Percentiles rank a stretch among this genome's conserved stretches.
Evolutionary conservation across 2,797 vertebrate species (phyloP).

Genomic region (Chelon auratus): DNA sequence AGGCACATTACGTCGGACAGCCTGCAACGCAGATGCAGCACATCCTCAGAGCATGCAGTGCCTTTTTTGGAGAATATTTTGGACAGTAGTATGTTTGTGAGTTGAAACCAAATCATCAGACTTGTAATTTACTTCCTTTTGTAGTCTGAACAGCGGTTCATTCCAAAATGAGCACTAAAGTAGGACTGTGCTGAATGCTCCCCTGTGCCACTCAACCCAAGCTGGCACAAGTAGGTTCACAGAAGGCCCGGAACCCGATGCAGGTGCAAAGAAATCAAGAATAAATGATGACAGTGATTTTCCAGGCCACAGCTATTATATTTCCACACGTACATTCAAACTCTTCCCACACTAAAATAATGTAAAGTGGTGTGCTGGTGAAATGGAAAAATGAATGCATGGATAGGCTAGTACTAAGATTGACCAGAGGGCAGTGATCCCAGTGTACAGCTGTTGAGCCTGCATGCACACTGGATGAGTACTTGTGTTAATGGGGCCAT

Average conservation of each 20-base stretch:
- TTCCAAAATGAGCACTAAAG: constrained; percentile 12
- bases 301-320: neutral
- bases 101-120: neutral
- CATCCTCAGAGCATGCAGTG: no score
- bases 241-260: neutral
- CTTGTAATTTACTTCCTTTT: neutral
- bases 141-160: constrained; percentile 13
- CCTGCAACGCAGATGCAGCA: no score
- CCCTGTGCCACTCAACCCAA: neutral
- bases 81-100: neutral
- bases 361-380: neutral
- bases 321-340: neutral
- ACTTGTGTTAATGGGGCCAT: constrained; percentile 11
- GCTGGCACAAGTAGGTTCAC: neutral
- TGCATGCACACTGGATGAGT: constrained; percentile 4
- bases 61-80: no score
- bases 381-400: neutral
- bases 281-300: no score
- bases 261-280: neutral
- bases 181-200: constrained; percentile 18
- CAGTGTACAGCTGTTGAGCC: constrained; percentile 1
- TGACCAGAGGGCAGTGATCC: neutral
- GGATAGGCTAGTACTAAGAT: neutral
- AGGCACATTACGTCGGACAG: no score
- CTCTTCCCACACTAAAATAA: neutral